These are phyloP conservation scores for Drosophila virilis DNA, from an alignment of 1,140 invertebrate species.

Conservation along the genomic window DNA sequence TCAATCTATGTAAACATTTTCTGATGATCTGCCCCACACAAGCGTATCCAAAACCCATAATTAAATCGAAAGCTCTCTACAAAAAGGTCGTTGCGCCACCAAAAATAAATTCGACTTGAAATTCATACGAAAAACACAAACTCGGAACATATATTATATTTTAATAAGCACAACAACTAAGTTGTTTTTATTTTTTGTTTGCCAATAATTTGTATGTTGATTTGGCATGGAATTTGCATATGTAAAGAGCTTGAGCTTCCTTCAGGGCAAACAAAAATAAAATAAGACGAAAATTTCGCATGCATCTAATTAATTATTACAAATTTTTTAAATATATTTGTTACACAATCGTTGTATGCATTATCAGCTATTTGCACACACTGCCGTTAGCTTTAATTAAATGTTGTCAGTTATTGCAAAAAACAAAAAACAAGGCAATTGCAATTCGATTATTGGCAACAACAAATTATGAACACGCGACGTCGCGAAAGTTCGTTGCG, in stretches of 20 bases:
- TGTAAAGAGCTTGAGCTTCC: constrained; percentile 44
- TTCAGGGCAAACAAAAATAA: constrained; percentile 27
- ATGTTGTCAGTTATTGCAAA: constrained; percentile 61
- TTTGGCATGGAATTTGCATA: constrained; percentile 48
- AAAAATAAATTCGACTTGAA: constrained; percentile 40
- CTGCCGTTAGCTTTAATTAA: constrained; percentile 36
- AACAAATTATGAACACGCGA: constrained; percentile 51
- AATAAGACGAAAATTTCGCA: constrained; percentile 12
- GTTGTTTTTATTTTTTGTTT: constrained; percentile 10
- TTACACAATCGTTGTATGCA: constrained; percentile 37
- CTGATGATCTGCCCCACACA: neutral
- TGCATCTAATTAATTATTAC: constrained; percentile 53
- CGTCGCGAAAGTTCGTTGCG: constrained; percentile 38
- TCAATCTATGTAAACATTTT: constrained; percentile 1
- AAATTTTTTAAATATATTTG: constrained; percentile 26
- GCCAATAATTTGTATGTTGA: constrained; percentile 31
- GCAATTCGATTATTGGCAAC: constrained; percentile 36
- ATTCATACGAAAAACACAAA: constrained; percentile 17
- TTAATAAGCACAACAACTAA: constrained; percentile 5
- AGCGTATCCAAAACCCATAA: constrained; percentile 56
- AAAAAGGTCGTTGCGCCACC: constrained; percentile 69
- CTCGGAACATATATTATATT: constrained; percentile 26
- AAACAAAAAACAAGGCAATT: constrained; percentile 24
- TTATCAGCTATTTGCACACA: constrained; percentile 28
- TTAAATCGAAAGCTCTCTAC: constrained; percentile 24